Evolutionary conservation across 2,797 vertebrate species (phyloP), one percentile per base, ranked within the genome.

Genomic region (Fratercula arctica): DNA sequence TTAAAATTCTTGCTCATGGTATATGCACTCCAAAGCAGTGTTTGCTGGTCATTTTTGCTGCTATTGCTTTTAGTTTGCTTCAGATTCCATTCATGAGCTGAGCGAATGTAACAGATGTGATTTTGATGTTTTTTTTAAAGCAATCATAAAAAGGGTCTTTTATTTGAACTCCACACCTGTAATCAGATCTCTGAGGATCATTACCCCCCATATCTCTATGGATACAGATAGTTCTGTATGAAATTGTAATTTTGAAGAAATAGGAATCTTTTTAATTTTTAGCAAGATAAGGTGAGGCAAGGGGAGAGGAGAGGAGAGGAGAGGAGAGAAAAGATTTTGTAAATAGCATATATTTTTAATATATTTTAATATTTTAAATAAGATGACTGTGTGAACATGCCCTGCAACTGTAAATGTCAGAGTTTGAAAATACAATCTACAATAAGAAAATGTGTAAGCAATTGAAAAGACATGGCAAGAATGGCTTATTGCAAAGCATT

Each of bases 291-390:
- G 12, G 5, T 0, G 8, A 67, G 14, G 39, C 11, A 35, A 61
- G 45, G 4, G 13, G 21, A 10, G 29, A n/a, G 19, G 28, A 53
- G 25, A 25, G 41, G 56, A 20, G 77, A 15, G 12, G 28, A 35
- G 29, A 19, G 29, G 33, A 33, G 16, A 11, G 31, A 18, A 33
- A 19, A 35, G 4, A 39, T 60, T 78, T 74, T 53, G 43, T 87
- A 93, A 76, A 73, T 17, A 74, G 2, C 20, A 80, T 56, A 24
- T 39, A 35, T 80, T 86, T 84, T 68, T n/a, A 43, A 53, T 48
- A 79, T 69, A n/a, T 39, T 85, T 87, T 48, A 81, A 43, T 61
- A 53, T 78, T 93, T 94, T 83, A 76, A 79, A 80, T 81, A 75
- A 57, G 20, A 53, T 18, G 2, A 45, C 17, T 81, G 37, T 70